Base-by-base conservation (phyloP, 2,888 invertebrate genomes). In the Phyto melanocephala region DNA sequence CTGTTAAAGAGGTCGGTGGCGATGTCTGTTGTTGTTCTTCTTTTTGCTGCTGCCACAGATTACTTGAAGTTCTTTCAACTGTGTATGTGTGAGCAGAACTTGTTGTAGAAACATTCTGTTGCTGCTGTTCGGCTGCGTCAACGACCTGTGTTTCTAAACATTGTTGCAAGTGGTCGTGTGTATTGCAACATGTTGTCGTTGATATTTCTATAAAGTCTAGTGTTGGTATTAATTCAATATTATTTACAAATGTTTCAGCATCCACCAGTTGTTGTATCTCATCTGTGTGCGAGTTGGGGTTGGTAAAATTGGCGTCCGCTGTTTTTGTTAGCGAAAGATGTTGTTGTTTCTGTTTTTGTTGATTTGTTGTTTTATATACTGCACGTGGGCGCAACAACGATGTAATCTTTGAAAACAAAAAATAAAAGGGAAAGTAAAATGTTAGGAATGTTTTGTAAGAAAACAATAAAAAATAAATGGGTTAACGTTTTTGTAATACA, bases 361-460 rank as follows among this genome's bases (percentile, higher is more conserved):
- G 74, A 7, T 72, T 67, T 67, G 83, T 77, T 33, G 85, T 74
- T 85, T 88, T 86, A 52, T 85, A 87, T 35, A 88, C 87, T 71
- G 87, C 88, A 82, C 87, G 88, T 54, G 90, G 88, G 35, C 91
- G 89, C 56, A 91, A 87, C 82, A 91, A 77, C n/a, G 91, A 88
- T 72, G 91, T 90, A 71, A 91, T 88, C 91, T 91, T 77, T 7
- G 56, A 86, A 88, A 3, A 45, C 5, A 50, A 74, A 74, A 47
- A 35, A n/a, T 56, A 45, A 63, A 58, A 50, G 70, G 11, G 20
- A 42, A 6, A 54, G 28, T 37, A 37, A 42, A 75, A 70, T 20
- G 35, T 24, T 33, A 22, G 11, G 20, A 2, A 37, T 60, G 45
- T 37, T 47, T 71, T 45, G 13, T 5, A 33, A 45, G 6, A 54